These are phyloP conservation scores for Zaprionus kolodkinae DNA, from an alignment of 1,140 invertebrate species.

Conservation along the genomic window DNA sequence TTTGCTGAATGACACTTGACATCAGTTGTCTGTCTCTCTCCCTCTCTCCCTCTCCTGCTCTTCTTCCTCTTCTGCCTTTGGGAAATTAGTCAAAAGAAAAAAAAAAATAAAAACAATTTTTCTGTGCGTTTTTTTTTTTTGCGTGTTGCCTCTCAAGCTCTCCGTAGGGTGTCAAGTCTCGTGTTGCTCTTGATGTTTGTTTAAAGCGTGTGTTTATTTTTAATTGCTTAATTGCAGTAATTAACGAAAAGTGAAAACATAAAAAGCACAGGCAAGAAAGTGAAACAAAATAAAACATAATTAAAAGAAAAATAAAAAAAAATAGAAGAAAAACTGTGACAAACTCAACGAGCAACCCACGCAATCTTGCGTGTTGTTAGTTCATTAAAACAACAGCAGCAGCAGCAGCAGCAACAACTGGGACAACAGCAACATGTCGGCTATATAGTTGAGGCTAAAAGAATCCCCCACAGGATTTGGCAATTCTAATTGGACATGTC, in stretches of 20 bases:
- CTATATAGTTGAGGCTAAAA: slow-evolving; percentile 4
- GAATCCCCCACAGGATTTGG: not conserved
- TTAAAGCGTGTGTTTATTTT: slow-evolving; percentile 43
- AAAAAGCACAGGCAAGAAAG: slow-evolving; percentile 59
- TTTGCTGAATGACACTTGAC: slow-evolving; percentile 63
- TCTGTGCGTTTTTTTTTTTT: slow-evolving; percentile 4
- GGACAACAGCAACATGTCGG: slow-evolving; percentile 16
- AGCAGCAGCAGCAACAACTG: slow-evolving; percentile 29
- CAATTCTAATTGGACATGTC: slow-evolving; percentile 55
- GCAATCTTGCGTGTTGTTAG: slow-evolving; percentile 50
- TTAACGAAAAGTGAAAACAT: slow-evolving; percentile 72
- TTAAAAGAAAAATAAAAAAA: slow-evolving; percentile 40
- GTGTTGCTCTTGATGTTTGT: slow-evolving; percentile 29
- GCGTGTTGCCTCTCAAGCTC: not conserved
- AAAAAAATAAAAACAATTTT: too few species aligned
- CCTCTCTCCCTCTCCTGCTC: not conserved
- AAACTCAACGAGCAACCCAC: slow-evolving; percentile 54
- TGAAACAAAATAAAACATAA: slow-evolving; percentile 29
- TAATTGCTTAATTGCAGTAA: slow-evolving; percentile 80
- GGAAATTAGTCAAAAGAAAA: slow-evolving; percentile 14
- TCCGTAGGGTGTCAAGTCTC: slow-evolving; percentile 38
- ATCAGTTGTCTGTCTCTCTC: slow-evolving; percentile 1
- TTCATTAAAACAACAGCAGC: slow-evolving; percentile 50
- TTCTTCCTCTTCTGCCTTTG: slow-evolving; percentile 11
- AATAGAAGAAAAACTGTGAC: slow-evolving; percentile 33